A percentile compares a stretch with the other conserved stretches of the same genome.
phyloP scores from a whole-genome alignment of 1,140 invertebrate genomes.

The Zelostemma sp. region DNA sequence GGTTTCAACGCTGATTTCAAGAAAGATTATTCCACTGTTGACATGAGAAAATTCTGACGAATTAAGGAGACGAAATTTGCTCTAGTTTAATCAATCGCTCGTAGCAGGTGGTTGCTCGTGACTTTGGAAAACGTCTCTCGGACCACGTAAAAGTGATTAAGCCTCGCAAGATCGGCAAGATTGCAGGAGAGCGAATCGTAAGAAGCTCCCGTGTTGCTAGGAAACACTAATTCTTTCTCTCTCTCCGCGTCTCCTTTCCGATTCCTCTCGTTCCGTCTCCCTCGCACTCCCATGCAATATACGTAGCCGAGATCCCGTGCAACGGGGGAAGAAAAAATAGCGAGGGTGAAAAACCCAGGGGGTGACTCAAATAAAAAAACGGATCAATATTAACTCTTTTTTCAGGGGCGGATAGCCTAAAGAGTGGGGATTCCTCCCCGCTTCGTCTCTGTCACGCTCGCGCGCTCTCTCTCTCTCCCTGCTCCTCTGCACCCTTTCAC shows the following conservation, averaged over 20 bases:
- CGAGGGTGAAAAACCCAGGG: conserved; percentile 69
- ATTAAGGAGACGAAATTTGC: background rate
- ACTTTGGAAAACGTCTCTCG: no score
- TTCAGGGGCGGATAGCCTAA: conserved; percentile 65
- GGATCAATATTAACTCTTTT: conserved; percentile 72
- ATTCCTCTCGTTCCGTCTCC: conserved; percentile 20
- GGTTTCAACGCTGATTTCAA: background rate
- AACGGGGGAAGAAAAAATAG: conserved; percentile 67
- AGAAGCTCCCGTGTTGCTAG: conserved; percentile 63
- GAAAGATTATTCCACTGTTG: background rate
- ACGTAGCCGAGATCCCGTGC: conserved; percentile 40
- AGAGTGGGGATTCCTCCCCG: conserved; percentile 56
- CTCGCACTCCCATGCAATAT: background rate
- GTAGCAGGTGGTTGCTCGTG: conserved; percentile 25
- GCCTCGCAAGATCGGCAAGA: conserved; percentile 44
- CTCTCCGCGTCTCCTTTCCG: conserved; percentile 38
- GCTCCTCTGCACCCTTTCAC: conserved; percentile 28
- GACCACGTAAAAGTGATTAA: conserved; percentile 33
- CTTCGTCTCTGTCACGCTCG: conserved; percentile 19
- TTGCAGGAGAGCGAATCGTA: conserved; percentile 40
- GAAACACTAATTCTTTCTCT: conserved; percentile 68
- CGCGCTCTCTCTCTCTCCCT: conserved; percentile 26
- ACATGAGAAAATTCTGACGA: no score
- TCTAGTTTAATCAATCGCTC: conserved; percentile 5
- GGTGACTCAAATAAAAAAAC: conserved; percentile 70